Evolutionary conservation across 2,797 vertebrate species (phyloP), one percentile per base, ranked within the genome.

Genomic region (Sebastes baramenuke): DNA sequence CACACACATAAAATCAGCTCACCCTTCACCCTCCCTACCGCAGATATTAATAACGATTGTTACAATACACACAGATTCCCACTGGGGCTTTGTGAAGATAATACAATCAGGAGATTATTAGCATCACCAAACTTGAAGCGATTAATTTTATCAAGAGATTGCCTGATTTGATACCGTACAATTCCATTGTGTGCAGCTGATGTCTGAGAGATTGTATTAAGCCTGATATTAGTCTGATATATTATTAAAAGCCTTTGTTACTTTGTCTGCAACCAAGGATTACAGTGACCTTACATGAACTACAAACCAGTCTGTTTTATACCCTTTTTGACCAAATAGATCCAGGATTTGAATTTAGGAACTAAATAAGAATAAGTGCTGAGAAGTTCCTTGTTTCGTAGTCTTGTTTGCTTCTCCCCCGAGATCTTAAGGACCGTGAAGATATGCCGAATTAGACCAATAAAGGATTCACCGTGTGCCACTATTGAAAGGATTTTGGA

Each of bases 101-200:
- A 90, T 84, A 82, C 84, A 87, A 86, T 90, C 79, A 91, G 71
- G 32, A 87, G 80, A 93, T 91, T 84, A 89, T 89, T 92, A 87
- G 85, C 69, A 78, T 90, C 78, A 62, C 75, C 85, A 87, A 83
- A 87, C 55, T 80, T 77, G 68, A 86, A 87, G 88, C 66, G 70
- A 91, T 94, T 91, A 74, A 86, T 85, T 90, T 86, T 69, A 83
- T 88, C 86, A 85, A 86, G 84, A 86, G 87, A 92, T 93, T 86
- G 83, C 30, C 71, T 87, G 81, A 84, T 87, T 85, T 88, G 84
- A 89, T 87, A 87, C 24, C 10, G 8, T 75, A 30, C 69, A 58
- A 25, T 81, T 84, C 32, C 60, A 65, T 64, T 80, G 69, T 79
- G 64, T 81, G 75, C 29, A n/a, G 68, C 55, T 67, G 80, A 80